Conservation (phyloP, 2,113 vertebrate genomes). For the Formicarius rufipectus region DNA sequence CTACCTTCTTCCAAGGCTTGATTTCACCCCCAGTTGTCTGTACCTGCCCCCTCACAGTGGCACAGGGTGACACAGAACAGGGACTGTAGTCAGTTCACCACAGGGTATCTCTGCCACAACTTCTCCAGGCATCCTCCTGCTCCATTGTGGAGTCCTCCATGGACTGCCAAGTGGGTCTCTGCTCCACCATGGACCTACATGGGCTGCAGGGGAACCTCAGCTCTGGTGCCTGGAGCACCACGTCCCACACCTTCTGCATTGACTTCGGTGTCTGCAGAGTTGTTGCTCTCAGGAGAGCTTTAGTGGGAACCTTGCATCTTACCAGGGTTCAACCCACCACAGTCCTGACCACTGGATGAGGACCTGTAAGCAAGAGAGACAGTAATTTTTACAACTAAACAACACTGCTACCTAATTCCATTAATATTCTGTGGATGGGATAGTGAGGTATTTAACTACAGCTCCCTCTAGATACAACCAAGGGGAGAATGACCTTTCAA, state of each 20-base stretch:
- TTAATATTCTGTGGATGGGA: slow-evolving; percentile 19
- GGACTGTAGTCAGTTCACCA: not conserved
- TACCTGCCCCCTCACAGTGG: not conserved
- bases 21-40: not conserved
- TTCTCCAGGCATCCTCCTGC: no score
- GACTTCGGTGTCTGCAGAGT: not conserved
- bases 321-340: no score
- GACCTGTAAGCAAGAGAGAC: not conserved
- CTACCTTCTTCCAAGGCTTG: not conserved
- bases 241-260: not conserved
- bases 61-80: not conserved
- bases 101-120: not conserved
- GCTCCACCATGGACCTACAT: not conserved
- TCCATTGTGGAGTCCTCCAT: not conserved
- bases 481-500: slow-evolving; percentile 57
- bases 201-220: not conserved
- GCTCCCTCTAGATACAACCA: slow-evolving; percentile 25
- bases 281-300: not conserved
- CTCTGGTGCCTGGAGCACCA: not conserved
- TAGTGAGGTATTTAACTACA: slow-evolving; percentile 36
- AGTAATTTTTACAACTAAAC: not conserved
- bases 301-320: not conserved
- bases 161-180: not conserved
- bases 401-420: not conserved
- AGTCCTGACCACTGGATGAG: not conserved